These are phyloP conservation scores for Aldabrachelys gigantea DNA, from an alignment of 2,113 vertebrate genomes.

Conservation along the genomic window DNA sequence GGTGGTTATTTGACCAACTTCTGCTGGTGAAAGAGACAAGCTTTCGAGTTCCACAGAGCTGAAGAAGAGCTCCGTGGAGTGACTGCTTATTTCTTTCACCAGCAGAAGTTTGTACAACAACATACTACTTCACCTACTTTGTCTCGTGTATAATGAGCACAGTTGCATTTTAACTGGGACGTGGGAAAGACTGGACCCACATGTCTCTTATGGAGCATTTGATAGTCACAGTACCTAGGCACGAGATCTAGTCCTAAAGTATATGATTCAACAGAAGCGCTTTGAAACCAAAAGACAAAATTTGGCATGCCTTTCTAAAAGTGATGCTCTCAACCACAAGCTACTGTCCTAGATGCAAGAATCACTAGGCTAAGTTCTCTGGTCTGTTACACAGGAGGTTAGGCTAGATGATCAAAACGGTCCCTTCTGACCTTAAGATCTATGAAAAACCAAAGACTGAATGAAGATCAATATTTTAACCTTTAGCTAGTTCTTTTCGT, in stretches of 20 bases:
- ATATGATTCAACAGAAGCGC: not conserved
- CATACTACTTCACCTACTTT: not conserved
- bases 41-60: not conserved
- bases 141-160: not conserved
- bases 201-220: not conserved
- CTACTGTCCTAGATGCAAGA: not conserved
- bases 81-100: not conserved
- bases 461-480: not conserved
- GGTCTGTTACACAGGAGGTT: fast-evolving
- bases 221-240: not conserved
- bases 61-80: not conserved
- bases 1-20: not conserved
- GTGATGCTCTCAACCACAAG: not conserved
- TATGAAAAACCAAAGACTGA: not conserved
- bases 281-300: not conserved
- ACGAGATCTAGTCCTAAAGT: not conserved
- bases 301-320: not conserved
- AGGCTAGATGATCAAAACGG: not conserved
- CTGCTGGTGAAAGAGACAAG: not conserved
- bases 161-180: not conserved
- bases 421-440: not conserved
- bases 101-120: not conserved
- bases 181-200: not conserved
- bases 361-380: not conserved
- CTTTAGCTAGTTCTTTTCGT: not conserved